Percentiles rank a stretch among this genome's conserved stretches.
Evolutionary conservation across 2,113 vertebrate species (phyloP).

Genomic region (Mobula hypostoma): DNA sequence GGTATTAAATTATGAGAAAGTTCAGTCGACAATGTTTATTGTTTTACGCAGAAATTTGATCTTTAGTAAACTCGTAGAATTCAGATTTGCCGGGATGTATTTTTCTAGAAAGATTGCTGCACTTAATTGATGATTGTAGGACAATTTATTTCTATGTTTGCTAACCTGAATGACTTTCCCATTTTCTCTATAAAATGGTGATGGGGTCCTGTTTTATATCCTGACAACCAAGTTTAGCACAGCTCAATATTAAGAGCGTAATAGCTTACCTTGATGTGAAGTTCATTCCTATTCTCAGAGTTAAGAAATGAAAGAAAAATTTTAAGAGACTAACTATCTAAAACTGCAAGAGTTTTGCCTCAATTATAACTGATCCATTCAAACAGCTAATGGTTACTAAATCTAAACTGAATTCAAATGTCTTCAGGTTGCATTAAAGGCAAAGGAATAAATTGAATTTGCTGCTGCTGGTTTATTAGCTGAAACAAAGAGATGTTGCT

Average conservation of each 20-base stretch:
- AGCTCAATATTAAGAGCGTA: not conserved
- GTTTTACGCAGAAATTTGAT: not conserved
- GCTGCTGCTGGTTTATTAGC: not conserved
- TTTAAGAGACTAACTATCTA: not conserved
- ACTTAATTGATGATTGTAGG: not conserved
- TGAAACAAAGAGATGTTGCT: not conserved
- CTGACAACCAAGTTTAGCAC: not conserved
- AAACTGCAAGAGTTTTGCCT: not conserved
- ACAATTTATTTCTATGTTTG: not conserved
- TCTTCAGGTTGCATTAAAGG: not conserved
- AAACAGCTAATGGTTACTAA: not conserved
- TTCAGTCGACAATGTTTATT: not conserved
- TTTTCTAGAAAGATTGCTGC: not conserved
- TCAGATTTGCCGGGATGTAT: not conserved
- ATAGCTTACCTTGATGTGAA: not conserved
- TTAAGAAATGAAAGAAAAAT: not conserved
- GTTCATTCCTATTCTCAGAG: not conserved
- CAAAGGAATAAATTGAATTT: not conserved
- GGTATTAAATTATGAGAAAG: not conserved
- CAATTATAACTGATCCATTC: not conserved
- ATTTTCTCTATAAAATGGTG: not conserved
- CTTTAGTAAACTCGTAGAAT: not conserved
- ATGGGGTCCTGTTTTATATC: not conserved
- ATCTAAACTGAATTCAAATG: not conserved
- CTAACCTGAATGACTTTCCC: not conserved